Base-by-base conservation (phyloP, 2,888 invertebrate species). In the Cheilosia vulpina region DNA sequence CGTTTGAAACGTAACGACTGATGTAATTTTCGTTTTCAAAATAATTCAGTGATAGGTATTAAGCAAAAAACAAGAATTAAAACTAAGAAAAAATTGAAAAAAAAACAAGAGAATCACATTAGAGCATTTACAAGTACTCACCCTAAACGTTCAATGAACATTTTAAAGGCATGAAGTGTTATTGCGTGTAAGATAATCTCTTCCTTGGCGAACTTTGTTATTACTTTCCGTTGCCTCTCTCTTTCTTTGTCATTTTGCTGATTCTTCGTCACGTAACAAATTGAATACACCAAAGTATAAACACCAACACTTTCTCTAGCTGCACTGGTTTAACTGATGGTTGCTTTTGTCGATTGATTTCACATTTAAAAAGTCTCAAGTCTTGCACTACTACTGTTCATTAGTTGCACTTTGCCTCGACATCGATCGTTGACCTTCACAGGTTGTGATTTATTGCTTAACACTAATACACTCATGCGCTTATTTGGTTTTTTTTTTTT, bases 381-480 rank as follows among this genome's bases (percentile, higher is more conserved):
- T 83, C 60, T 68, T 69, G 75, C 45, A 66, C 60, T 7, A 38
- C n/a, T 17, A 41, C 27, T 79, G 58, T 53, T 68, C 24, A 60
- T 41, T 34, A 17, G 34, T 78, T n/a, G 19, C 41, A 11, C 9
- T n/a, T 47, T 41, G 34, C 24, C 7, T 19, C 13, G 50, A 17
- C 17, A 41, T 72, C 31, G 21, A 41, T 38, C 50, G 17, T 24
- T 15, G 52, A 53, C 63, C 53, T 65, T 45, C 63, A 63, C 63
- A 69, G 52, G 34, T 57, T 27, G 65, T 60, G 19, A 60, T n/a
- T 47, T 41, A 41, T 38, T 55, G 45, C 84, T 84, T 84, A 84
- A 80, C 75, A 80, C 80, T 80, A 84, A 76, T 65, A 84, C 84
- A 84, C 84, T 66, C 60, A 84, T 85, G 72, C 72, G 75, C 76